Percentiles rank a stretch among this genome's conserved stretches.
Conservation (phyloP, 2,888 invertebrate genomes). For the Catonia carolina region DNA sequence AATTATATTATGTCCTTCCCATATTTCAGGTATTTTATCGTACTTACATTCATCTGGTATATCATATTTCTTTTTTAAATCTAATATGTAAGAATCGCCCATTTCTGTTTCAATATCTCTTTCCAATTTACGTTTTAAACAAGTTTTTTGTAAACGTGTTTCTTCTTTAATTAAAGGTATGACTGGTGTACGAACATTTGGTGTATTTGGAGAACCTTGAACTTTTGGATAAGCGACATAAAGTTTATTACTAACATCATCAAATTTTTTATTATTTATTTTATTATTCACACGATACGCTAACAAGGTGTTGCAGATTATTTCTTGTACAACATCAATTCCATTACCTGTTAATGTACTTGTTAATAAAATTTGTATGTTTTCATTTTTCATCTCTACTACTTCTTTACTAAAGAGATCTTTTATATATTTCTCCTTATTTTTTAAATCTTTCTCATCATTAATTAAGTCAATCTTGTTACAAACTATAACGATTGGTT, state of each 20-base stretch:
- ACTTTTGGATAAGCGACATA: slow-evolving; percentile 83
- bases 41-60: slow-evolving; percentile 85
- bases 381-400: neutral
- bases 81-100: slow-evolving; percentile 89
- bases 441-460: slow-evolving; percentile 70
- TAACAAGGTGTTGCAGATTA: neutral
- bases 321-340: neutral
- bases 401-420: too few relatives aligned
- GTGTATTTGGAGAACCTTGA: slow-evolving; percentile 47
- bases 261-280: slow-evolving; percentile 85
- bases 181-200: neutral
- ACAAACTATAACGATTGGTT: slow-evolving; percentile 84
- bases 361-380: neutral
- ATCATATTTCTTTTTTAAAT: slow-evolving; percentile 88
- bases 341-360: neutral
- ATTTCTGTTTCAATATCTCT: slow-evolving; percentile 85
- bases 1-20: slow-evolving; percentile 95
- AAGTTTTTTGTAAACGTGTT: slow-evolving; percentile 26
- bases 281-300: slow-evolving; percentile 81
- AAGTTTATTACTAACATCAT: slow-evolving; percentile 79
- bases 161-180: neutral
- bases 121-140: slow-evolving; percentile 66
- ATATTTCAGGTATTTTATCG: slow-evolving; percentile 91
- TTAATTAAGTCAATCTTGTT: slow-evolving; percentile 88
- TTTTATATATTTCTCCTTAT: slow-evolving; percentile 48